Evolutionary conservation across 2,113 vertebrate species (phyloP).

Genomic region (Gavia stellata): DNA sequence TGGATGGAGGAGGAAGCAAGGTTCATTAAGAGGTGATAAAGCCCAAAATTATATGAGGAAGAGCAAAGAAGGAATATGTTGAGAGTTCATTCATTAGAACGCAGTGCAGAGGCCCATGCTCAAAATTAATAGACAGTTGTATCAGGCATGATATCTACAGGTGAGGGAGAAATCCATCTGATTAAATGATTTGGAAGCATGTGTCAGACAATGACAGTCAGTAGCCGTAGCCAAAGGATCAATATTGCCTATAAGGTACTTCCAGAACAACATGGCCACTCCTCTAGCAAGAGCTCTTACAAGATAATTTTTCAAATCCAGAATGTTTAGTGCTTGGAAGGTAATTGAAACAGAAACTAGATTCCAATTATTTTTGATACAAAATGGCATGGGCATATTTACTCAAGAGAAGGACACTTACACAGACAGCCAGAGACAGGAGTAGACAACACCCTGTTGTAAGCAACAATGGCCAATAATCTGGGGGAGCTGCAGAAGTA

Average conservation of each 20-base stretch:
- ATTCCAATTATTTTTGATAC: background rate
- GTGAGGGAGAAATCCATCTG: background rate
- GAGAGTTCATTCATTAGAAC: background rate
- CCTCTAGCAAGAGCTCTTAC: background rate
- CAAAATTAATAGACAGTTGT: background rate
- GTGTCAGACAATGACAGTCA: background rate
- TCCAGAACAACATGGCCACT: background rate
- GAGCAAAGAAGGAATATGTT: background rate
- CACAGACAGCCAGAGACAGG: background rate
- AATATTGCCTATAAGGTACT: background rate
- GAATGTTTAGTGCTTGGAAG: background rate
- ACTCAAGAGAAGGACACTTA: background rate
- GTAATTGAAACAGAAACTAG: background rate
- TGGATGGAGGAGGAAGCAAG: background rate
- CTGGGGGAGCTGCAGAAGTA: background rate
- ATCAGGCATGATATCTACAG: background rate
- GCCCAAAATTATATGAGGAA: background rate
- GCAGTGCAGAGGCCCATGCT: background rate
- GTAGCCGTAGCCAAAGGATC: background rate
- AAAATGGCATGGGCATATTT: background rate
- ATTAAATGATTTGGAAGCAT: background rate
- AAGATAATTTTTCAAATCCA: background rate
- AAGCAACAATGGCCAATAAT: background rate
- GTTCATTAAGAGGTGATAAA: background rate
- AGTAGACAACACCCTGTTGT: background rate